Evolutionary conservation across 2,113 vertebrate genomes (phyloP), one percentile per base, ranked within the genome.

Genomic region (Microcebus tavaratra): DNA sequence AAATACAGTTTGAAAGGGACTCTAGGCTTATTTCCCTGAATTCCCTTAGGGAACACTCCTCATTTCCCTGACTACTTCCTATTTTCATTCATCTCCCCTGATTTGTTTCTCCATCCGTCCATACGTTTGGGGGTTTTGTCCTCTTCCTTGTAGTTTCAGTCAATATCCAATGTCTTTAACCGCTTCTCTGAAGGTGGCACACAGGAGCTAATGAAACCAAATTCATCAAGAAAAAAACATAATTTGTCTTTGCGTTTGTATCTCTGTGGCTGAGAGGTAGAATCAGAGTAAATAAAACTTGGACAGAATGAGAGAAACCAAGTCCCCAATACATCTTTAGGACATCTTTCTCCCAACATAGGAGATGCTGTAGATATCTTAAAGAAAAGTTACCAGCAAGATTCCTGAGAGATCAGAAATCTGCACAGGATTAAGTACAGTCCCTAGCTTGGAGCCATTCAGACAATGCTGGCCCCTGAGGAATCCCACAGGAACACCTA

Each of bases 391-490:
- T 11, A 11, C 48, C 3, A 23, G 1, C 1, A 79, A 59, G 8
- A 8, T 1, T 79, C 10, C 48, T 34, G 20, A 72, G 25, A 55
- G 76, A 68, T 86, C 7, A 61, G n/a, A 88, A 81, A 81, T 67
- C n/a, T 86, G 53, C 2, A 6, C 2, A 18, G 59, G 4, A 45
- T 67, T 76, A 50, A 36, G 34, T 42, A 80, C 1, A 53, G n/a
- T 6, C 1, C 17, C 50, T 75, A 25, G 20, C 23, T 81, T 0
- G 0, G 39, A 65, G 57, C 2, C 1, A 21, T 39, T 34, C 25
- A 42, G 10, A 57, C 11, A 45, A n/a, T 4, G 1, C 25, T 42
- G 17, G 27, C 3, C 31, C 20, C 14, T 55, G 15, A 25, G 5
- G 17, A 53, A 6, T n/a, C 36, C 21, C 50, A 18, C 2, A 0